Conservation (phyloP, 2,113 vertebrate species). For the Ailuropoda melanoleuca region DNA sequence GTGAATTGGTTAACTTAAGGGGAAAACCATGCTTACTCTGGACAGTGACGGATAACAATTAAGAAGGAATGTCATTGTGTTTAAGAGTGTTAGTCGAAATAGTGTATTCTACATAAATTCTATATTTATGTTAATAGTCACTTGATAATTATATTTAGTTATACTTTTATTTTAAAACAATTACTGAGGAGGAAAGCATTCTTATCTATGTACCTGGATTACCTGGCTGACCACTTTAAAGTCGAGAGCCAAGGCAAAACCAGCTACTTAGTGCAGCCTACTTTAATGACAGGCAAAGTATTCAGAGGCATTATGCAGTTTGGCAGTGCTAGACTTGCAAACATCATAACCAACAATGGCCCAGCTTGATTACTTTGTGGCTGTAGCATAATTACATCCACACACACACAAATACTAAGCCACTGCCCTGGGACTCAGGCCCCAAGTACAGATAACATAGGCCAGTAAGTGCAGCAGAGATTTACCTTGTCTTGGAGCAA, state of each 20-base stretch:
- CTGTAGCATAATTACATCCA: not conserved
- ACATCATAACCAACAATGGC: not conserved
- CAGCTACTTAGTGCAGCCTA: not conserved
- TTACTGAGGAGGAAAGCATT: not conserved
- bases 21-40: not conserved
- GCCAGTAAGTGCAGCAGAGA: not conserved
- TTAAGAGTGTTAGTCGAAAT: constrained; percentile 25
- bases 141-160: not conserved
- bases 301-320: not conserved
- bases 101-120: not conserved
- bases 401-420: not conserved
- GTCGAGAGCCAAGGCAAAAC: not conserved
- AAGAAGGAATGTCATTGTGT: not conserved
- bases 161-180: constrained; percentile 39
- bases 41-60: not conserved
- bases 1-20: not conserved
- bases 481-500: not conserved
- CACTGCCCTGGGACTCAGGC: not conserved
- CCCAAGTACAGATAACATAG: not conserved
- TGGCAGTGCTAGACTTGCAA: not conserved
- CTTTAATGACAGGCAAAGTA: not conserved
- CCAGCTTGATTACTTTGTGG: not conserved
- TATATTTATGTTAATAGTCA: not conserved
- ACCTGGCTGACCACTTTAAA: not conserved
- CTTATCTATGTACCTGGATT: not conserved